These are phyloP conservation scores for Macquaria ambigua DNA, from an alignment of 2,113 vertebrate species.

Conservation along the genomic window DNA sequence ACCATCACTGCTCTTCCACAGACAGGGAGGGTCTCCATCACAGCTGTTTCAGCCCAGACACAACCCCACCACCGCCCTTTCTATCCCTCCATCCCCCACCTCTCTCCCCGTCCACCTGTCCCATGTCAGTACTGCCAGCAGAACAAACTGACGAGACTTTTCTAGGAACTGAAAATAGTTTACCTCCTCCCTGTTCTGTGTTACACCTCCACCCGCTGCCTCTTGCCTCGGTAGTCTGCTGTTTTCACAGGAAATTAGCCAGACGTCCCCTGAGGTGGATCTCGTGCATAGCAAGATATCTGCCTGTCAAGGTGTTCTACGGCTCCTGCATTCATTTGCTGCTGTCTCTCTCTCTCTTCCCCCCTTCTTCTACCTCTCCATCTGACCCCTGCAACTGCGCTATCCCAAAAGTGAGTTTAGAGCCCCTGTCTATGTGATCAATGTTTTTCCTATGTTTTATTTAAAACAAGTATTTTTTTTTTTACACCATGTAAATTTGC, in stretches of 20 bases:
- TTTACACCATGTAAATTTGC: background rate
- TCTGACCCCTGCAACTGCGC: constrained; percentile 55
- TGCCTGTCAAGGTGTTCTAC: constrained; percentile 76
- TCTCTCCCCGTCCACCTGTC: constrained; percentile 34
- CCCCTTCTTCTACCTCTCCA: constrained; percentile 22
- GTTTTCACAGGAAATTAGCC: constrained; percentile 84
- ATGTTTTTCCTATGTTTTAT: background rate
- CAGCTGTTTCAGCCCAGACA: constrained; percentile 55
- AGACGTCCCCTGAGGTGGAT: constrained; percentile 76
- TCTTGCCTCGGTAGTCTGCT: constrained; percentile 72
- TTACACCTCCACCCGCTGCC: constrained; percentile 63
- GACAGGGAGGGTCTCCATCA: constrained; percentile 49
- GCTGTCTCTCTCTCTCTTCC: constrained; percentile 43
- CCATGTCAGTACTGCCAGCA: constrained; percentile 41
- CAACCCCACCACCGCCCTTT: constrained; percentile 15
- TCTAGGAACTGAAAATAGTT: constrained; percentile 65
- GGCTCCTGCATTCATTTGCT: constrained; percentile 67
- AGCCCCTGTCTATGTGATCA: background rate
- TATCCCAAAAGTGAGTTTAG: constrained; percentile 24
- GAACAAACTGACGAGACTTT: constrained; percentile 51
- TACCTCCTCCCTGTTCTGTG: constrained; percentile 57
- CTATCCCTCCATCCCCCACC: constrained; percentile 1
- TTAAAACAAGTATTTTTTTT: background rate
- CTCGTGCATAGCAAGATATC: constrained; percentile 75
- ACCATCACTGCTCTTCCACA: constrained; percentile 44